Evolutionary conservation across 2,797 vertebrate genomes (phyloP), one percentile per base, ranked within the genome.

Genomic region (Lepidocolaptes lacrymiger): DNA sequence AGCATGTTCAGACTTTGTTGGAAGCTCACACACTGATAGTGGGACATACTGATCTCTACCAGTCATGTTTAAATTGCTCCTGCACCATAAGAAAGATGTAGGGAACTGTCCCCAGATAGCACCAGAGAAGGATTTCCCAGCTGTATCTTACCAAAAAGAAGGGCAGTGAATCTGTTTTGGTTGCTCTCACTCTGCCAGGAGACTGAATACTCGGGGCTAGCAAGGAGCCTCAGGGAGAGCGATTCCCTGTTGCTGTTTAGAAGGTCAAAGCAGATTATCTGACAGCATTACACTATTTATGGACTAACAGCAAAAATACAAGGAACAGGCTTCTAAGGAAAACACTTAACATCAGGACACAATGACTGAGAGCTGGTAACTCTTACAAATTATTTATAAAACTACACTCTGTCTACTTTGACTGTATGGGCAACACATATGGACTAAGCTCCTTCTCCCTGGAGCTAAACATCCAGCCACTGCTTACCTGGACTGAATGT

Each of bases 1-100:
- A 79, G 91, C 88, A 71, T 49, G 89, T 79, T 79, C 66, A 91
- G 77, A 79, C 92, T 81, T 72, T 27, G 5, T 55, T 81, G 76
- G 11, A 71, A 2, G 7, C 56, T 75, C 67, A 79, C 55, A 23
- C 24, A 93, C 1, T 27, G 32, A 68, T 74, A 61, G 59, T 67
- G 78, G 89, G 24, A 86, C 89, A 39, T 52, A 84, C 71, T 82
- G 66, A 88, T 63, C 76, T 75, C 24, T n/a, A 81, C 41, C 28
- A 34, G 73, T 91, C 79, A 75, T 9, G 21, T 66, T 73, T 22
- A 23, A 59, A 66, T 59, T 32, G 51, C 32, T 55, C 2, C 2
- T 2, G 8, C 51, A 88, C 15, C 13, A 1, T 17, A 83, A 68
- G n/a, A 71, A 89, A 34, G n/a, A 41, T 1, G 0, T 11, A 88